These are phyloP conservation scores for Pyrrhopygopsis socrates DNA, from an alignment of 2,888 invertebrate species.

Conservation along the genomic window DNA sequence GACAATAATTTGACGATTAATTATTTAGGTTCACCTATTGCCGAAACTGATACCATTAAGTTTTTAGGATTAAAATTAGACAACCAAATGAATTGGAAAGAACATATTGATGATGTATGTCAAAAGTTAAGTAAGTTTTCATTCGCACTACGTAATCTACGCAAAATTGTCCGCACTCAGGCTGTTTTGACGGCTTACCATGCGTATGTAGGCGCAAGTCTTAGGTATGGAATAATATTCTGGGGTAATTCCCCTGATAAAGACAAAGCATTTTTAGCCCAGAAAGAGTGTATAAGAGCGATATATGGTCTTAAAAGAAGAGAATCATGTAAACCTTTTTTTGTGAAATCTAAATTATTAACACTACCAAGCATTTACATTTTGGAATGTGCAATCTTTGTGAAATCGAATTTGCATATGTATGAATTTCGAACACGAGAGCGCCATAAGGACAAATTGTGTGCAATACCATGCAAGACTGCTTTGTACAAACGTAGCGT, in stretches of 20 bases:
- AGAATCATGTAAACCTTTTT: background rate
- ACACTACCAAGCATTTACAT: too few species aligned
- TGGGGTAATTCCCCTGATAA: too few species aligned
- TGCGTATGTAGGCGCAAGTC: background rate
- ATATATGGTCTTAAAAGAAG: too few species aligned
- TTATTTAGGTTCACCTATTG: background rate
- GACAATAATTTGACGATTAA: background rate
- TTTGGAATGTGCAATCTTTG: background rate
- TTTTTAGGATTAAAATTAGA: background rate
- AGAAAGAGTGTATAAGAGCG: background rate
- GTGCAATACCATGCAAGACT: background rate
- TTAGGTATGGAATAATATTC: conserved; percentile 2
- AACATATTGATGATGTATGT: background rate
- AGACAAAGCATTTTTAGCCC: background rate
- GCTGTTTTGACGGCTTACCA: background rate
- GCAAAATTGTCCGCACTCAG: background rate
- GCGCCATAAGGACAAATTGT: background rate
- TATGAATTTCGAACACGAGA: background rate
- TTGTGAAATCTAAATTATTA: background rate
- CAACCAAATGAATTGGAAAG: conserved; percentile 6
- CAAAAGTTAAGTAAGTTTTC: background rate
- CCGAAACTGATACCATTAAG: background rate
- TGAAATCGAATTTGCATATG: background rate
- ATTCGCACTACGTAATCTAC: background rate
- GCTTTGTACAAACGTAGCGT: background rate